Evolutionary conservation across 2,888 invertebrate genomes (phyloP).

Genomic region (Melinaea menophilus): DNA sequence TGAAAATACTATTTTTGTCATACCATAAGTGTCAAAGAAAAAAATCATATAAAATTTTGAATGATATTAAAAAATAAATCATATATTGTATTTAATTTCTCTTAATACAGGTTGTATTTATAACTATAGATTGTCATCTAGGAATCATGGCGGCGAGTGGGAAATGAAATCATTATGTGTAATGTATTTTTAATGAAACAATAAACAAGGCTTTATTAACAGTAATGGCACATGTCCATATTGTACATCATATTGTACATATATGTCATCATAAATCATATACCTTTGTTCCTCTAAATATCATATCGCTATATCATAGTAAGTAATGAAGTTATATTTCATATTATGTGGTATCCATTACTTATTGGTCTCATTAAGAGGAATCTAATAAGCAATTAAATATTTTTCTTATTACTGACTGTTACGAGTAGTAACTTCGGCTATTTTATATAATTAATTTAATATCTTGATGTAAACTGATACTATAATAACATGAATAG

Average conservation of each 20-base stretch:
- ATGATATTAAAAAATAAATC: too few species aligned
- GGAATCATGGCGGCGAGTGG: conserved; percentile 22
- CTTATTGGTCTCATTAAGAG: conserved; percentile 27
- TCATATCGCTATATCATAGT: conserved; percentile 3
- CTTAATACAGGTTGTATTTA: too few species aligned
- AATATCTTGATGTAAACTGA: too few species aligned
- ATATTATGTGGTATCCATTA: conserved; percentile 24
- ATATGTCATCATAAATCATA: conserved; percentile 25
- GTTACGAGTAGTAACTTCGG: conserved; percentile 10
- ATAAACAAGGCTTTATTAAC: conserved; percentile 29
- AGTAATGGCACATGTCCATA: conserved; percentile 33
- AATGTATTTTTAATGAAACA: conserved; percentile 27
- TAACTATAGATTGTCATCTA: neutral
- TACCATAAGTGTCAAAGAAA: too few species aligned
- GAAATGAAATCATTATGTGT: conserved; percentile 21
- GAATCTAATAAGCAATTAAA: conserved; percentile 28
- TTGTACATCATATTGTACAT: conserved; percentile 18
- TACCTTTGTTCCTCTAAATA: conserved; percentile 13
- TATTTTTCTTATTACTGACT: conserved; percentile 24
- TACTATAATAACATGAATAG: too few species aligned
- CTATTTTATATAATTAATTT: too few species aligned
- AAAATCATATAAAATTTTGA: too few species aligned
- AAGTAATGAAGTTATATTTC: conserved; percentile 30
- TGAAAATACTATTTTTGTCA: neutral
- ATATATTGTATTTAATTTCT: too few species aligned